A percentile compares a stretch with the other conserved stretches of the same genome.
Evolutionary conservation across 2,797 vertebrate species (phyloP).

Genomic region (Bothrops alternatus): DNA sequence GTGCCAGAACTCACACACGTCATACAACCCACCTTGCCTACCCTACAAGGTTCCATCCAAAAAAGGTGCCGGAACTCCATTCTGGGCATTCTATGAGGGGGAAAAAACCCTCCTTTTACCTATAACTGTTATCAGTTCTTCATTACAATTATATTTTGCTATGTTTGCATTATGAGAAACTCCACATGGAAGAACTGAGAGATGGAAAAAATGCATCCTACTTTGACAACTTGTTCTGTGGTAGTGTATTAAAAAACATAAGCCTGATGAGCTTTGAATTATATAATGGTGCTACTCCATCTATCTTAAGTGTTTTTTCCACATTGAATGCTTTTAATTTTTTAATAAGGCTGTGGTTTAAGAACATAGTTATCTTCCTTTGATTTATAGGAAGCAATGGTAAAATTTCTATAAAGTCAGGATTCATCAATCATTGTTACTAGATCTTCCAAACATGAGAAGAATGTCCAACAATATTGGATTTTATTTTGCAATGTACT

Average conservation of each 20-base stretch:
- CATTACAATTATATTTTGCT: too few relatives aligned
- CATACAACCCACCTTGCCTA: too few relatives aligned
- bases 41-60: too few relatives aligned
- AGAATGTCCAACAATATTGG: not conserved
- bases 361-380: not conserved
- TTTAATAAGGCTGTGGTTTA: not conserved
- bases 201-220: too few relatives aligned
- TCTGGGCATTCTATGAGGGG: too few relatives aligned
- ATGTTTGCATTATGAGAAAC: too few relatives aligned
- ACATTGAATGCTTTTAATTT: not conserved
- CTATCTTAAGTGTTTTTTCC: not conserved
- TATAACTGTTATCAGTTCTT: not conserved
- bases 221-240: too few relatives aligned
- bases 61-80: too few relatives aligned
- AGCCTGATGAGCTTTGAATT: not conserved
- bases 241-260: too few relatives aligned
- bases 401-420: not conserved
- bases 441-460: not conserved
- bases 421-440: not conserved
- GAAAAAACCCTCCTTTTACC: too few relatives aligned
- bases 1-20: too few relatives aligned
- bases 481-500: not conserved
- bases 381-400: not conserved
- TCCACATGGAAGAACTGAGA: too few relatives aligned
- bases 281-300: not conserved